Conservation (phyloP, 2,113 vertebrate genomes). For the Coryphaenoides rupestris region DNA sequence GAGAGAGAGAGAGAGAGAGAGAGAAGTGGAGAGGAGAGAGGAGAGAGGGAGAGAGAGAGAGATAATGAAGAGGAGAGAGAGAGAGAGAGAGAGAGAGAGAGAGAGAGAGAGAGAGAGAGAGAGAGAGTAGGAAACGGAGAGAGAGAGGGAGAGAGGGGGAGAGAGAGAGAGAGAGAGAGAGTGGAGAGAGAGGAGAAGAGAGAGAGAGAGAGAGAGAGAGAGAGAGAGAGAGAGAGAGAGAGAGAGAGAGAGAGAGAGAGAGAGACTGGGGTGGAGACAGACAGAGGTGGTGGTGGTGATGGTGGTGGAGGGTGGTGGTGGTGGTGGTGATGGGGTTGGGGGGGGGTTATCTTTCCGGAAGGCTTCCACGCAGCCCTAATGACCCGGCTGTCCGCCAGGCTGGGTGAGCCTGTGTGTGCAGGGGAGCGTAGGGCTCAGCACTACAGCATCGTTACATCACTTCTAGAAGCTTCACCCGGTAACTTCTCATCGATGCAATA, state of each 20-base stretch:
- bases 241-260: constrained; percentile 15
- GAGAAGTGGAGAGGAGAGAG: too few relatives aligned
- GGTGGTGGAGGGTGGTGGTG: constrained; percentile 25
- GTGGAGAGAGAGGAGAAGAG: too few relatives aligned
- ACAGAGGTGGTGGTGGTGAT: constrained; percentile 28
- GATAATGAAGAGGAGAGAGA: constrained; percentile 12
- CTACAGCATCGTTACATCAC: too few relatives aligned
- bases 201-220: constrained; percentile 8
- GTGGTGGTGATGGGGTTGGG: background rate
- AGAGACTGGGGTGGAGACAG: constrained; percentile 1
- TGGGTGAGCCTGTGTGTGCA: constrained; percentile 25
- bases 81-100: too few relatives aligned
- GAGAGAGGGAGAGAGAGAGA: too few relatives aligned
- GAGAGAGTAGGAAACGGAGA: too few relatives aligned
- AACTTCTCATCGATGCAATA: too few relatives aligned
- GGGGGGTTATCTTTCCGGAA: constrained; percentile 29
- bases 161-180: too few relatives aligned
- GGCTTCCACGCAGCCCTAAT: constrained; percentile 48
- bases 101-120: too few relatives aligned
- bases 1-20: too few relatives aligned
- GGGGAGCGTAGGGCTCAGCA: constrained; percentile 18
- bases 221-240: constrained; percentile 22
- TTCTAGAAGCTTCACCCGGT: too few relatives aligned
- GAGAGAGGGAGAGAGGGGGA: too few relatives aligned
- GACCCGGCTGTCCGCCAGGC: constrained; percentile 28